phyloP scores from a whole-genome alignment of 1,140 invertebrate species.

The Lepidurus packardi region DNA sequence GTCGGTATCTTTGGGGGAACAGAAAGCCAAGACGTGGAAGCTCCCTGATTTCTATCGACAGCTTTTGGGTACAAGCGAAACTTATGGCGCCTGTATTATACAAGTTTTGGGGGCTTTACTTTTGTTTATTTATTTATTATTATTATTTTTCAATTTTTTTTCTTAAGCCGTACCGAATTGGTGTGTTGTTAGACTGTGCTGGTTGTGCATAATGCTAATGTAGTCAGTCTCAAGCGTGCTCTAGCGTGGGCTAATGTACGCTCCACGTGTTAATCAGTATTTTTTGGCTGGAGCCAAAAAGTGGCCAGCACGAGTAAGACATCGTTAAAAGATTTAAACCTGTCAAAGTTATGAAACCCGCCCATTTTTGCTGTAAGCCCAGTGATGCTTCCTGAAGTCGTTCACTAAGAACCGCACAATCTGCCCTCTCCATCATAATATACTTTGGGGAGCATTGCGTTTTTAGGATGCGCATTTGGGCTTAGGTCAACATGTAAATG shows the following conservation, averaged over 20 bases:
- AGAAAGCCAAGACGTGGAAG: conserved; percentile 11
- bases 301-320: conserved; percentile 13
- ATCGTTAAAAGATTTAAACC: conserved; percentile 7
- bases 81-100: neutral
- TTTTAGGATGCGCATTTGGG: neutral
- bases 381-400: conserved; percentile 8
- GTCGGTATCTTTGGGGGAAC: neutral
- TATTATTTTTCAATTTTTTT: neutral
- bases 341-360: conserved; percentile 19
- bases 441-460: neutral
- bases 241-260: conserved; percentile 17
- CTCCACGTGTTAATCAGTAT: conserved; percentile 14
- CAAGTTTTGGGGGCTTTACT: neutral
- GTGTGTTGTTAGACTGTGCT: neutral
- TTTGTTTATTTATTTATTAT: too few relatives aligned
- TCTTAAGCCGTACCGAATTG: neutral
- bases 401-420: neutral
- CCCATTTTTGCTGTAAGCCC: neutral
- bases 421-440: neutral
- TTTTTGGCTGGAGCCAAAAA: neutral
- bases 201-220: conserved; percentile 16
- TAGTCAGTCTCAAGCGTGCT: neutral
- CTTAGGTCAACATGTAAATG: conserved; percentile 1
- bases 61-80: neutral
- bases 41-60: conserved; percentile 6